Conservation (phyloP, 2,113 vertebrate species). For the Sisor rabdophorus region DNA sequence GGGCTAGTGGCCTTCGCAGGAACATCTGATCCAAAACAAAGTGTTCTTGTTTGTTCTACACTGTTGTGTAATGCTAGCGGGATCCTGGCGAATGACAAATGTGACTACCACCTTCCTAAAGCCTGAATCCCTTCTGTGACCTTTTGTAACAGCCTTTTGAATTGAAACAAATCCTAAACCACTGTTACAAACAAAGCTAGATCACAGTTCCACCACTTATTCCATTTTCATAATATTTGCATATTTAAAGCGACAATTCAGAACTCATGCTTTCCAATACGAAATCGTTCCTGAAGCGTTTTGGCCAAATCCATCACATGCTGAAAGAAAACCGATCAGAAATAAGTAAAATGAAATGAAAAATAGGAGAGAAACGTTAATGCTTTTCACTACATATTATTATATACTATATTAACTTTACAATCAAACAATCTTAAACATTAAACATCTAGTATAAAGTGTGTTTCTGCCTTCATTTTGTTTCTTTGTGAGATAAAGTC, state of each 20-base stretch:
- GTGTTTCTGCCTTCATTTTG: too few species aligned
- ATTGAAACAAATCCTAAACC: background rate
- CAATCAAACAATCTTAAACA: background rate
- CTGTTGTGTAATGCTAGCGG: background rate
- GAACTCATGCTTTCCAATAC: background rate
- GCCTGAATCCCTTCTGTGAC: slow-evolving; percentile 2
- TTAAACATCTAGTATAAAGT: background rate
- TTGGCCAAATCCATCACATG: background rate
- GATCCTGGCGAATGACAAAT: slow-evolving; percentile 25
- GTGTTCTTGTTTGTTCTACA: background rate
- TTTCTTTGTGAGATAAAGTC: too few species aligned
- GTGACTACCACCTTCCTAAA: background rate
- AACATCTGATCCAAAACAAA: background rate
- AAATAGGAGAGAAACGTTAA: too few species aligned
- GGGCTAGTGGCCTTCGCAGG: background rate
- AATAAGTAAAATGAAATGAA: background rate
- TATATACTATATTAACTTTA: background rate
- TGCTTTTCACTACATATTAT: too few species aligned
- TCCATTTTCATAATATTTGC: background rate
- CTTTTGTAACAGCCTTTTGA: background rate
- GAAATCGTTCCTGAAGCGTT: background rate
- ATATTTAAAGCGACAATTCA: background rate
- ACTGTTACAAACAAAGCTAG: background rate
- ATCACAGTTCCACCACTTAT: background rate
- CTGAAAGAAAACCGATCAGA: background rate